Evolutionary conservation across 1,140 invertebrate species (phyloP), one percentile per base, ranked within the genome.

Genomic region (Drosophila sproati): DNA sequence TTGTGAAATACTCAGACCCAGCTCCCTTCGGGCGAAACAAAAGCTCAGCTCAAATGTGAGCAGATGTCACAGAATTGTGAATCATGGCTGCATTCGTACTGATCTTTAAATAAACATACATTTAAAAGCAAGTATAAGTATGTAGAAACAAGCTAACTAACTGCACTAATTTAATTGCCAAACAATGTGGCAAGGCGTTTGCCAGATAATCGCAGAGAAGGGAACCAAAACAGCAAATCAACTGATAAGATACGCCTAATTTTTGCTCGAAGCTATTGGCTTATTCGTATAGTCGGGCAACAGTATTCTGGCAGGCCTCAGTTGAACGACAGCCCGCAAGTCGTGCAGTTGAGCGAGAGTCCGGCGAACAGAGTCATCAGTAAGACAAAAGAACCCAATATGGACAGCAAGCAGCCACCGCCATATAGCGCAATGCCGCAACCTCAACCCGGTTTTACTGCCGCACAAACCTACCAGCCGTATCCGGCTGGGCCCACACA

Each of bases 351-450:
- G 32, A 51, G 37, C 39, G 28, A 7, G 34, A 45, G 5, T n/a
- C 29, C 12, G 50, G 31, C 34, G 7, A 41, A 28, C 3, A 31
- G 43, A 47, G 3, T 34, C 32, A 61, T 29, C 6, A 29, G 4
- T 52, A 10, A 7, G 7, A 41, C 5, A 31, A 5, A 37, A 8
- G 45, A n/a, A 29, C 8, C n/a, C 32, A 29, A 35, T 4, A 89
- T 89, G 85, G 85, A 89, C 12, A 90, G 78, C 78, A 91, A 91
- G 51, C 94, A 83, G 35, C 95, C 95, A 60, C 95, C 93, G 2
- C 95, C 68, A 73, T 95, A 92, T 56, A 77, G 73, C 51, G 75
- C 69, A 5, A 73, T 69, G 59, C 95, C 93, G n/a, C 91, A 87
- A 56, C 95, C 93, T 8, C 91, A 89, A 57, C 10, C 60, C 3